Conservation (phyloP, 92 coral and sea anemone genomes). For the Siderastrea radians region DNA sequence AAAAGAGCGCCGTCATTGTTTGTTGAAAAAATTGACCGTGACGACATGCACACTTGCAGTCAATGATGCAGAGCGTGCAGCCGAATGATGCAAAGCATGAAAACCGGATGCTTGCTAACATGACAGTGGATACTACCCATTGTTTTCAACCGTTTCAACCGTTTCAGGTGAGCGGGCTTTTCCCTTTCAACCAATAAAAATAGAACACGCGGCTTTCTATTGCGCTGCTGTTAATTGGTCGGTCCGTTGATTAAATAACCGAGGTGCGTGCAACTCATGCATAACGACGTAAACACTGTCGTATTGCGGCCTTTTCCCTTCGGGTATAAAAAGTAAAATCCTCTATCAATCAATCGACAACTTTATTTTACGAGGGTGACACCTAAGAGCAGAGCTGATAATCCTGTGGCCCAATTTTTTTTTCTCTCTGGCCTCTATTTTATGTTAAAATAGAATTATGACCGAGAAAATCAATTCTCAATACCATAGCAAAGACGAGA, state of each 20-base stretch:
- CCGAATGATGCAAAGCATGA: no score
- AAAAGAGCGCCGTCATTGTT: no score
- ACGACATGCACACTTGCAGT: no score
- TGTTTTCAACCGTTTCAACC: no score
- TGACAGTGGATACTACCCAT: no score
- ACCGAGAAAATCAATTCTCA: constrained; percentile 37
- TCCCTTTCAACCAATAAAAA: constrained; percentile 27
- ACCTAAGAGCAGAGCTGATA: no score
- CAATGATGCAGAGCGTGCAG: no score
- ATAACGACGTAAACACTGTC: constrained; percentile 7
- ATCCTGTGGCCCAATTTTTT: not conserved
- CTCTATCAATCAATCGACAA: no score
- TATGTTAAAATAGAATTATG: not conserved
- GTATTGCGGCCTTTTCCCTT: not conserved
- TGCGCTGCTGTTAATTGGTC: constrained; percentile 22
- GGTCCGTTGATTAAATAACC: not conserved
- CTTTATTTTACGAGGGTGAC: no score
- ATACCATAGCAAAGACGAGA: constrained; percentile 18
- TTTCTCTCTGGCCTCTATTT: not conserved
- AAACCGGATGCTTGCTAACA: no score
- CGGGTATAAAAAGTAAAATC: no score
- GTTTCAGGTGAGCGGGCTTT: constrained; percentile 18
- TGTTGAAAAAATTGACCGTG: no score
- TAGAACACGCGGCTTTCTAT: constrained; percentile 15
- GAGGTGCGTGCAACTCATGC: not conserved